Percentiles rank a stretch among this genome's conserved stretches.
Conservation (phyloP, 2,113 vertebrate genomes). For the Callocephalon fimbriatum region DNA sequence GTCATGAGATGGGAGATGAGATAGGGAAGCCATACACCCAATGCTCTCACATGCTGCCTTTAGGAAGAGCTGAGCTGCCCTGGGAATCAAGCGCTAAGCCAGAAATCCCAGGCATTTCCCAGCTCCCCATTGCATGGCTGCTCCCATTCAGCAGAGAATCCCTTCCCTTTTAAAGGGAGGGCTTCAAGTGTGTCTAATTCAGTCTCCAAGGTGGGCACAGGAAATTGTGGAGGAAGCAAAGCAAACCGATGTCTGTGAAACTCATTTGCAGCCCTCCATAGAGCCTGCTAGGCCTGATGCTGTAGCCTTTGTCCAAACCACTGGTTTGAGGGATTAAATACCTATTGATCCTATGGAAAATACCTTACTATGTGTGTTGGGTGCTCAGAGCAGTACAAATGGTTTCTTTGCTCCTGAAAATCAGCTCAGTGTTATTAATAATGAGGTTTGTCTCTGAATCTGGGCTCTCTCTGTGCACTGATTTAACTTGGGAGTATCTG, state of each 20-base stretch:
- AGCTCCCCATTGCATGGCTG: constrained; percentile 76
- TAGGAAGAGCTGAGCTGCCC: constrained; percentile 25
- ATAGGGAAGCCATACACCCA: background rate
- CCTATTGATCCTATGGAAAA: background rate
- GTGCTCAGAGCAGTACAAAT: background rate
- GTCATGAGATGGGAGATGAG: background rate
- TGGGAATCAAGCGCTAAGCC: constrained; percentile 44
- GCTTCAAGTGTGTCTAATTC: constrained; percentile 9
- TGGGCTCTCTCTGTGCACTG: background rate
- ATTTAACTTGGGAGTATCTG: background rate
- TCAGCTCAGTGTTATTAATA: background rate
- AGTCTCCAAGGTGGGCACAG: constrained; percentile 27
- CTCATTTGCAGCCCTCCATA: background rate
- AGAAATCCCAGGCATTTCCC: constrained; percentile 54
- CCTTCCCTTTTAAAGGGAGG: constrained; percentile 67
- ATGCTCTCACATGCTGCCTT: background rate
- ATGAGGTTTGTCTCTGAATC: background rate
- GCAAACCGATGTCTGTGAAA: background rate
- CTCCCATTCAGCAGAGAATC: constrained; percentile 77
- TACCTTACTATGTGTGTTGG: background rate
- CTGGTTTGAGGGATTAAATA: background rate
- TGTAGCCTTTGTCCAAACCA: background rate
- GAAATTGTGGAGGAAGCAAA: constrained; percentile 1
- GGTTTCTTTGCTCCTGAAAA: background rate
- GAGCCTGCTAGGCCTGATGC: background rate